Percentiles rank a stretch among this genome's conserved stretches.
Conservation (phyloP, 64 coral and sea anemone species). For the Montipora efflorescens region DNA sequence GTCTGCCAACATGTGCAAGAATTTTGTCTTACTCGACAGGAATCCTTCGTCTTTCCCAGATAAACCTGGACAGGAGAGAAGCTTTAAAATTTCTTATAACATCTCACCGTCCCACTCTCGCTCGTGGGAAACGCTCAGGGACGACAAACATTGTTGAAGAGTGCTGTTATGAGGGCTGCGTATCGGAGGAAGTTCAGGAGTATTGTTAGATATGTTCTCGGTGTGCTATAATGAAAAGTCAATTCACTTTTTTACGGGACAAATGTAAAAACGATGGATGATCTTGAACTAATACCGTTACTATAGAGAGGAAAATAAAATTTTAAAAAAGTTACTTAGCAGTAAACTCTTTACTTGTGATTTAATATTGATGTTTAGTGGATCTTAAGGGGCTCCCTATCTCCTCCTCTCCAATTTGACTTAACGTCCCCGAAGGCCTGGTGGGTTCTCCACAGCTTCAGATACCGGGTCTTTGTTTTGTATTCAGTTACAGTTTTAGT, state of each 20-base stretch:
- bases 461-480: too few species aligned
- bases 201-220: constrained; percentile 8
- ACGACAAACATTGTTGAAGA: neutral
- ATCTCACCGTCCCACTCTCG: neutral
- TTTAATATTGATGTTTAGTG: too few species aligned
- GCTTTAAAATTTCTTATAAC: constrained; percentile 26
- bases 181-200: neutral
- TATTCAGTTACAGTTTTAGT: too few species aligned
- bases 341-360: too few species aligned
- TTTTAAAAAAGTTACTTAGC: too few species aligned
- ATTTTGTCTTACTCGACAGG: neutral
- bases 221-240: neutral
- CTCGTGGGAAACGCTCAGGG: neutral
- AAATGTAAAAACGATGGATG: neutral
- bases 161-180: neutral
- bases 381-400: too few species aligned
- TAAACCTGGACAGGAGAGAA: neutral
- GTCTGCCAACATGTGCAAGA: neutral
- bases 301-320: neutral
- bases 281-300: neutral
- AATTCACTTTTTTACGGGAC: neutral
- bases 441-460: too few species aligned
- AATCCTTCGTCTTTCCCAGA: neutral
- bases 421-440: too few species aligned
- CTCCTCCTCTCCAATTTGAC: too few species aligned